A percentile compares a stretch with the other conserved stretches of the same genome.
phyloP scores from a whole-genome alignment of 1,140 invertebrate species.

The Chionoecetes opilio region DNA sequence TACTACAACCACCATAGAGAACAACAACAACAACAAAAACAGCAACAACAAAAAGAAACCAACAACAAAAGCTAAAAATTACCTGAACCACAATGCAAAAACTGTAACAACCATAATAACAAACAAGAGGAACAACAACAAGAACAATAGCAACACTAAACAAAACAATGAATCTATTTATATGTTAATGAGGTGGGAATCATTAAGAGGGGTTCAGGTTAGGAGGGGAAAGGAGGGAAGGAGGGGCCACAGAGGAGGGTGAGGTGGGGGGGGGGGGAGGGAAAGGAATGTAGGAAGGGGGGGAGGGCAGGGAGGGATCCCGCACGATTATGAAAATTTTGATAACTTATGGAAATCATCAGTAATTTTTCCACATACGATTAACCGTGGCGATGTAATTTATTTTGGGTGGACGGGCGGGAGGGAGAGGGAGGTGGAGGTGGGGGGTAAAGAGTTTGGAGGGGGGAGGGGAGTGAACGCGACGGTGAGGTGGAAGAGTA shows the following conservation, averaged over 20 bases:
- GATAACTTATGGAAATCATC: conserved; percentile 21
- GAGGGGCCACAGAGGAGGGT: background rate
- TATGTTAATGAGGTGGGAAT: conserved; percentile 29
- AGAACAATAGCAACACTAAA: background rate
- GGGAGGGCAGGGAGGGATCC: background rate
- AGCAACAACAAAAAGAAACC: too few relatives aligned
- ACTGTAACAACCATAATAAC: too few relatives aligned
- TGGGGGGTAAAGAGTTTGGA: background rate
- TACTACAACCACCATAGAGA: too few relatives aligned
- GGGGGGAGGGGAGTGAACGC: background rate
- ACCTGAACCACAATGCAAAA: too few relatives aligned
- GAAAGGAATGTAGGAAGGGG: background rate
- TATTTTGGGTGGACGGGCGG: conserved; percentile 12
- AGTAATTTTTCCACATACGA: conserved; percentile 7
- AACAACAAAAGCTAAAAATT: too few relatives aligned
- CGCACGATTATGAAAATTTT: conserved; percentile 21
- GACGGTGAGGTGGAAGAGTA: background rate
- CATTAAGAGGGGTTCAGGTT: background rate
- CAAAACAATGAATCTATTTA: conserved; percentile 22
- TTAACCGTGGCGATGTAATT: conserved; percentile 20
- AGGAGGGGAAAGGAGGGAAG: background rate
- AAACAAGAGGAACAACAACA: background rate
- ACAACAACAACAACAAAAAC: too few relatives aligned
- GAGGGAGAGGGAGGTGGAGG: background rate
- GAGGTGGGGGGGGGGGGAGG: background rate